Percentiles rank a stretch among this genome's conserved stretches.
Evolutionary conservation across 2,888 invertebrate species (phyloP).

Genomic region (Papilio elwesi): DNA sequence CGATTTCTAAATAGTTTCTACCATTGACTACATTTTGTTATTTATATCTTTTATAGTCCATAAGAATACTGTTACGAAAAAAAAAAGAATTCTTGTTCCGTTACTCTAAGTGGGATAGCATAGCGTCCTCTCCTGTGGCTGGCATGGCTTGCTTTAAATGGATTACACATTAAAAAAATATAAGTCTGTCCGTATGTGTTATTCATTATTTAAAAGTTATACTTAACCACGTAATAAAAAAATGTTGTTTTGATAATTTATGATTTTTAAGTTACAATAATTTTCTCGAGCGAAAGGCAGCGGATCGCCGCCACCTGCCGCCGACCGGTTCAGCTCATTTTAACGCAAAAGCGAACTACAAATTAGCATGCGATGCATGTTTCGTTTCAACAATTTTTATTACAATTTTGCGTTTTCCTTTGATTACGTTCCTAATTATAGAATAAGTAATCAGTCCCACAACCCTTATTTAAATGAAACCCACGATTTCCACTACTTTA

Average conservation of each 20-base stretch:
- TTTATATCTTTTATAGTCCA: too few species aligned
- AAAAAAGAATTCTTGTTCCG: too few species aligned
- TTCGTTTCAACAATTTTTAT: conserved; percentile 4
- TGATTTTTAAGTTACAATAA: not conserved
- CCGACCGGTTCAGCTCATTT: conserved; percentile 16
- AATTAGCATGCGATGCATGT: conserved; percentile 21
- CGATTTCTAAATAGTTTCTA: too few species aligned
- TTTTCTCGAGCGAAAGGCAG: conserved; percentile 12
- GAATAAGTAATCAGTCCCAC: not conserved
- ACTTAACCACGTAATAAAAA: not conserved
- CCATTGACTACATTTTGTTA: too few species aligned
- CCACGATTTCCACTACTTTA: not conserved
- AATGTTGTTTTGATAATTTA: not conserved
- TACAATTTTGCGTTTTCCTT: conserved; percentile 4
- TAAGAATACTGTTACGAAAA: too few species aligned
- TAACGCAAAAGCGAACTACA: conserved; percentile 20
- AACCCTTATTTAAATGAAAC: not conserved
- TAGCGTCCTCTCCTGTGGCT: too few species aligned
- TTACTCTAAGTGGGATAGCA: too few species aligned
- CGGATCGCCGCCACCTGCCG: conserved; percentile 25
- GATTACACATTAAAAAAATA: too few species aligned
- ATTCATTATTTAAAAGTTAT: too few species aligned
- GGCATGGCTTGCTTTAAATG: too few species aligned
- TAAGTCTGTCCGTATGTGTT: too few species aligned
- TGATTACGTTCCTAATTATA: not conserved